Evolutionary conservation across 2,113 vertebrate genomes (phyloP), one percentile per base, ranked within the genome.

Genomic region (Heliornis fulica): DNA sequence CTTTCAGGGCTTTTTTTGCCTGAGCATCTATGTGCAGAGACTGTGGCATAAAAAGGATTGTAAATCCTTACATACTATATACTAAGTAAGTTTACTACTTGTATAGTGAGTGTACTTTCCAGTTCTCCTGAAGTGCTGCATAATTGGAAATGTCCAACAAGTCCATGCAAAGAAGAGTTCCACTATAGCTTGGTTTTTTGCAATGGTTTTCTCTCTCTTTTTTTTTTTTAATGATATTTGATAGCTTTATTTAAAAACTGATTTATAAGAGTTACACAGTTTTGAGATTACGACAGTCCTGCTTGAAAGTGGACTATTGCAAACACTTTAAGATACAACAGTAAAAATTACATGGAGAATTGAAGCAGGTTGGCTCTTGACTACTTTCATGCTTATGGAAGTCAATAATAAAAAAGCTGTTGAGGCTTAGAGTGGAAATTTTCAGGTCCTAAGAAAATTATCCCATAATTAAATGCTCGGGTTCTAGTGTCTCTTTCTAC

Each of bases 271-370:
- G 11, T 65, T 18, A 20, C 1, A 0, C 63, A 46, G 10, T 65
- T 74, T 72, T 22, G 8, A 34, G 5, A 18, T 69, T 57, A 9
- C 28, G 32, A 51, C 16, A 54, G 8, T 32, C 20, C 5, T 43
- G 2, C 19, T 76, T 88, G 51, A 11, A 78, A 79, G 50, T 40
- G 3, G 3, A n/a, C 38, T n/a, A 2, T 50, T 60, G 66, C 74
- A 75, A 84, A 61, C 15, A 43, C 20, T 0, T 0, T 12, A 50
- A 81, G 34, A n/a, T 16, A n/a, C 4, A 70, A 45, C 4, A 50
- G 14, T 8, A 57, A 88, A 70, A 81, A 77, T 16, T 13, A 57
- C 13, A 13, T 34, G 15, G 70, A 83, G 6, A 50, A 11, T 43
- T 83, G 38, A 41, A 23, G 15, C 26, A 48, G 20, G 48, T 36